These are phyloP conservation scores for Chloroclystis v-ata DNA, from an alignment of 2,888 invertebrate genomes.

Conservation along the genomic window DNA sequence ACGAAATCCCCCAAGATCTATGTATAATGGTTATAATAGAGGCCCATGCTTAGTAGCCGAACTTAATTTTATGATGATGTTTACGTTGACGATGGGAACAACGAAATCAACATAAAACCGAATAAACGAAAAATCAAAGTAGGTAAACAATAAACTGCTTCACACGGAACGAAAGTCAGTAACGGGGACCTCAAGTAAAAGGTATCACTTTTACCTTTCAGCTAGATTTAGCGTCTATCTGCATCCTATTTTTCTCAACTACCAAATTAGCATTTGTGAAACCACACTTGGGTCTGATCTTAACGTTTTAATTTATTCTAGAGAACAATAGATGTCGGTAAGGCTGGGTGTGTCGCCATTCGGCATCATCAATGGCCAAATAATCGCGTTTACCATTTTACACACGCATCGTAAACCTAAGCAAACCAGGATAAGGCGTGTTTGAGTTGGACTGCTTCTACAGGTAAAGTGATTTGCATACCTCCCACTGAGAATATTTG, in stretches of 20 bases:
- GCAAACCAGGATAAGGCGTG: conserved; percentile 64
- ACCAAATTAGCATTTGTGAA: conserved; percentile 25
- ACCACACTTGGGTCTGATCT: conserved; percentile 26
- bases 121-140: too few relatives aligned
- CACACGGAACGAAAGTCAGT: too few relatives aligned
- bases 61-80: too few relatives aligned
- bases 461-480: conserved; percentile 75
- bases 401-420: conserved; percentile 72
- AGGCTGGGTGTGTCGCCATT: conserved; percentile 42
- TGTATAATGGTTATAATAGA: too few relatives aligned
- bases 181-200: background rate
- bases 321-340: conserved; percentile 33
- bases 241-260: conserved; percentile 22
- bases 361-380: conserved; percentile 59
- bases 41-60: too few relatives aligned
- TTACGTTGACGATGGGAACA: too few relatives aligned
- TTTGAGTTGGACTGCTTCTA: conserved; percentile 59
- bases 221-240: conserved; percentile 3
- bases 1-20: too few relatives aligned
- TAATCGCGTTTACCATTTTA: conserved; percentile 68
- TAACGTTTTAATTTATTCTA: conserved; percentile 15
- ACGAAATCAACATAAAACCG: too few relatives aligned
- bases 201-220: background rate
- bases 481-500: conserved; percentile 66
- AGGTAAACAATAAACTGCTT: too few relatives aligned